Conservation (phyloP, 2,797 vertebrate species). For the Pseudochromis fuscus region DNA sequence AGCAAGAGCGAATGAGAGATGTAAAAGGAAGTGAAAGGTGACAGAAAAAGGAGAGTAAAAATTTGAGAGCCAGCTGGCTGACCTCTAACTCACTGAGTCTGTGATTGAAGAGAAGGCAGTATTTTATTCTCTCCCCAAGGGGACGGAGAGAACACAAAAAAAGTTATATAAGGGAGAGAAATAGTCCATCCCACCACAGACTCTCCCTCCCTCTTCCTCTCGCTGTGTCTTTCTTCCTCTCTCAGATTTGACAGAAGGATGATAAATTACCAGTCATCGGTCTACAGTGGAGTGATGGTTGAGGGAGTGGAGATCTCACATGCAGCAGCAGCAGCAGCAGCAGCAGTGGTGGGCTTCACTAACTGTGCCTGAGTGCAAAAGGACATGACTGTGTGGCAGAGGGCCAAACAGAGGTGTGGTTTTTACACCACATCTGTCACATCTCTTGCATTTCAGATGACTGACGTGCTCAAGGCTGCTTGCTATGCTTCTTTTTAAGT, state of each 20-base stretch:
- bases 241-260: slow-evolving; percentile 48
- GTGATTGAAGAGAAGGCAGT: slow-evolving; percentile 52
- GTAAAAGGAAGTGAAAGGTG: slow-evolving; percentile 39
- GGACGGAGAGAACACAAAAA: slow-evolving; percentile 37
- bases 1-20: slow-evolving; percentile 14
- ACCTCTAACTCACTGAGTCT: slow-evolving; percentile 52
- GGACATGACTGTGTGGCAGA: slow-evolving; percentile 26
- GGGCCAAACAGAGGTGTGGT: slow-evolving; percentile 15
- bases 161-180: slow-evolving; percentile 56
- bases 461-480: neutral
- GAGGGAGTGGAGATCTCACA: slow-evolving; percentile 40
- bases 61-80: slow-evolving; percentile 58
- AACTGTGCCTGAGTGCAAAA: slow-evolving; percentile 43
- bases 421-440: slow-evolving; percentile 34
- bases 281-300: slow-evolving; percentile 44
- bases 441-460: slow-evolving; percentile 34
- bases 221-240: slow-evolving; percentile 35
- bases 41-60: slow-evolving; percentile 29
- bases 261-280: slow-evolving; percentile 55
- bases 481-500: neutral
- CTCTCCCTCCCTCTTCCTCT: slow-evolving; percentile 34
- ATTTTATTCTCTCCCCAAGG: slow-evolving; percentile 45
- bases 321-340: slow-evolving; percentile 24
- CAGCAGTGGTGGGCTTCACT: slow-evolving; percentile 29
- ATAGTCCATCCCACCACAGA: slow-evolving; percentile 41